These are phyloP conservation scores for Mycalesis mineus DNA, from an alignment of 2,888 invertebrate species.

Conservation along the genomic window DNA sequence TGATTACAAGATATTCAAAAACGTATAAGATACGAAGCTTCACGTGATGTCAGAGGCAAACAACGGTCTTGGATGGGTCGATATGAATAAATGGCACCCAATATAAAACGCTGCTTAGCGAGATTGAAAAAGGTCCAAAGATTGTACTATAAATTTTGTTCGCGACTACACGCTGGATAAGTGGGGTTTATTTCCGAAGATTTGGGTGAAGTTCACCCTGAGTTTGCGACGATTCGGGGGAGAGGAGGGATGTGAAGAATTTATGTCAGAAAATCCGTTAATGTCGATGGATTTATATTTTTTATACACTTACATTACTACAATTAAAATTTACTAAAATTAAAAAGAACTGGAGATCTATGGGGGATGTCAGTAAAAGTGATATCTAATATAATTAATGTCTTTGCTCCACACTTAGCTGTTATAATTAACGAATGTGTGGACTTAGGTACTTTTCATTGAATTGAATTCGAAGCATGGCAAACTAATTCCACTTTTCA, in stretches of 20 bases:
- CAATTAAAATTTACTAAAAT: too few species aligned
- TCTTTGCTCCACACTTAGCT: too few species aligned
- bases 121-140: slow-evolving; percentile 59
- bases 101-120: slow-evolving; percentile 48
- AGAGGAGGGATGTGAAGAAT: slow-evolving; percentile 19
- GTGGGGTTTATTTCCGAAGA: slow-evolving; percentile 67
- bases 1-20: neutral
- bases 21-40: slow-evolving; percentile 7
- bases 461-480: too few species aligned
- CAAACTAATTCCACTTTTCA: too few species aligned
- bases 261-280: neutral
- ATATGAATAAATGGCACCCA: slow-evolving; percentile 58
- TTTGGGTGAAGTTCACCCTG: slow-evolving; percentile 48
- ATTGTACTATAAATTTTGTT: slow-evolving; percentile 65
- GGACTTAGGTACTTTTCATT: too few species aligned
- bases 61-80: slow-evolving; percentile 29
- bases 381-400: too few species aligned
- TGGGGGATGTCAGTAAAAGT: too few species aligned
- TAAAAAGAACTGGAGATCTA: too few species aligned
- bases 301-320: too few species aligned
- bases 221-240: slow-evolving; percentile 44
- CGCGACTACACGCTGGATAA: slow-evolving; percentile 61
- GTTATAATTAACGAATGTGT: too few species aligned
- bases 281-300: neutral
- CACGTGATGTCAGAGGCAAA: slow-evolving; percentile 13